Percentiles rank a stretch among this genome's conserved stretches.
phyloP scores from a whole-genome alignment of 2,888 invertebrate genomes.

The Kryphioiulus occultus region DNA sequence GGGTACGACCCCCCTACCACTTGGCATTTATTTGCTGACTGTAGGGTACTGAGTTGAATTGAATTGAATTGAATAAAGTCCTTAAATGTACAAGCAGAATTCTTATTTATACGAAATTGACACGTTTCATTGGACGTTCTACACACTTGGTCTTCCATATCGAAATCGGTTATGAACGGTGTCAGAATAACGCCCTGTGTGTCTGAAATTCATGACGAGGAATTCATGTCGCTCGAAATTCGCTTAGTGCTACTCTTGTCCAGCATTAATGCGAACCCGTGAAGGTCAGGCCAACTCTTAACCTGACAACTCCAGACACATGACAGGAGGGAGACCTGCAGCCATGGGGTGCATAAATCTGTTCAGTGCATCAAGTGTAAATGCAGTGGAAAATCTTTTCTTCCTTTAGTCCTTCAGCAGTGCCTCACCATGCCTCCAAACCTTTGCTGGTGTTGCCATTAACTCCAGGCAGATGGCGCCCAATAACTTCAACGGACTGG shows the following conservation, averaged over 20 bases:
- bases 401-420: neutral
- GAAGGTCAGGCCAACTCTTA: constrained; percentile 18
- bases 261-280: neutral
- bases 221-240: neutral
- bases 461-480: neutral
- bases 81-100: no score
- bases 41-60: no score
- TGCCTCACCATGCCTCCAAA: neutral
- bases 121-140: no score
- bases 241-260: neutral
- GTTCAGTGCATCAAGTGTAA: neutral
- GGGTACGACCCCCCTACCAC: no score
- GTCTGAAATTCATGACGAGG: neutral
- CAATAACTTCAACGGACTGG: neutral
- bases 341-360: neutral
- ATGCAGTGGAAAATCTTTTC: neutral
- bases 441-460: neutral
- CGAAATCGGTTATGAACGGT: neutral
- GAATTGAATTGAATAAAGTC: no score
- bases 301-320: neutral
- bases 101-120: no score
- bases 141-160: neutral
- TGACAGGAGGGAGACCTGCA: neutral
- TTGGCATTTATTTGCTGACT: no score
- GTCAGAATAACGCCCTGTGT: neutral